These are phyloP conservation scores for Scaptomyza tumidula DNA, from an alignment of 2,888 invertebrate genomes.

Conservation along the genomic window DNA sequence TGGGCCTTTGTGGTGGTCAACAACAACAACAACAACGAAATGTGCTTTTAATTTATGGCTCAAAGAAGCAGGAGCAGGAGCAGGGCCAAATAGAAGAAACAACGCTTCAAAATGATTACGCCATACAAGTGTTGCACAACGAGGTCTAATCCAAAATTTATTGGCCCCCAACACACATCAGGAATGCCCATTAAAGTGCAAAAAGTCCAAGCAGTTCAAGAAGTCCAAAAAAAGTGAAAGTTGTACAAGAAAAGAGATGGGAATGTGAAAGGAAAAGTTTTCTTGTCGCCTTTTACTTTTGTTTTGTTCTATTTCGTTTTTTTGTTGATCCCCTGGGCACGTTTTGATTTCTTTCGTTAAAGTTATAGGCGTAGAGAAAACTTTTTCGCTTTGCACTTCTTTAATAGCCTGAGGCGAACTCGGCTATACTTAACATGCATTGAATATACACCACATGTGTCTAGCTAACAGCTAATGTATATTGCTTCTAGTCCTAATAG, in stretches of 20 bases:
- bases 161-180: constrained; percentile 19
- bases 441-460: constrained; percentile 28
- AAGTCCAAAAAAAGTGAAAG: constrained; percentile 31
- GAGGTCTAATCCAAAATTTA: constrained; percentile 26
- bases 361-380: constrained; percentile 41
- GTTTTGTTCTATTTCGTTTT: constrained; percentile 3
- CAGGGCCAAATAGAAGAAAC: background rate
- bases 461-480: constrained; percentile 37
- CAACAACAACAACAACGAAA: constrained; percentile 20
- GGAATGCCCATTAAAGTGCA: constrained; percentile 32
- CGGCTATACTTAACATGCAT: constrained; percentile 52
- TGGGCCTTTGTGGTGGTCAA: constrained; percentile 16
- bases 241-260: constrained; percentile 13
- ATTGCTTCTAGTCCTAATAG: constrained; percentile 52
- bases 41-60: constrained; percentile 48
- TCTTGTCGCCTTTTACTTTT: constrained; percentile 22
- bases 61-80: constrained; percentile 7
- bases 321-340: constrained; percentile 52
- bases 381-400: constrained; percentile 49
- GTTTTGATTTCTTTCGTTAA: constrained; percentile 59
- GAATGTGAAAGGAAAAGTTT: constrained; percentile 53
- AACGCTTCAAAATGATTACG: constrained; percentile 15
- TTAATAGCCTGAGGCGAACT: constrained; percentile 47
- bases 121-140: constrained; percentile 17
- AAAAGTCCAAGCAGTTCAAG: constrained; percentile 25